Evolutionary conservation across 2,797 vertebrate genomes (phyloP).

Genomic region (Sebastiscus albofasciatus): DNA sequence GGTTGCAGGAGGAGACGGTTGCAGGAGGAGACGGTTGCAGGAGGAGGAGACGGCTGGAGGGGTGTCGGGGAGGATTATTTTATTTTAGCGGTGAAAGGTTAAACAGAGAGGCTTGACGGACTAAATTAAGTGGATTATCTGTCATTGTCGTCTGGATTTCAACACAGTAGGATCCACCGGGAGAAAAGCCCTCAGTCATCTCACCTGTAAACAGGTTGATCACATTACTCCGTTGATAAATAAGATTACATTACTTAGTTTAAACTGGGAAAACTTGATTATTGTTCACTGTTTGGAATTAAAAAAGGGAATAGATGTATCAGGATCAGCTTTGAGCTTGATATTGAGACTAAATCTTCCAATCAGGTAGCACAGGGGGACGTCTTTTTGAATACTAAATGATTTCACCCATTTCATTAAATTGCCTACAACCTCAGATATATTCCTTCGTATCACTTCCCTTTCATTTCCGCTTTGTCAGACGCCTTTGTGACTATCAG

Average conservation of each 20-base stretch:
- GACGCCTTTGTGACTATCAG: neutral
- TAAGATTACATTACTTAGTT: neutral
- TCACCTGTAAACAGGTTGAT: neutral
- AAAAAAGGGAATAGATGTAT: neutral
- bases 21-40: too few species aligned
- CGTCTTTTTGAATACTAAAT: neutral
- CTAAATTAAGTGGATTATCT: conserved; percentile 61
- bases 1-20: too few species aligned
- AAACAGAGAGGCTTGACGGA: conserved; percentile 43
- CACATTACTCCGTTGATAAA: neutral
- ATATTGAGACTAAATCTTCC: neutral
- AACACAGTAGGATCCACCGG: conserved; percentile 1
- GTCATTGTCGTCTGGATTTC: conserved; percentile 43
- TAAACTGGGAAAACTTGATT: neutral
- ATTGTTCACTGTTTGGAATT: neutral
- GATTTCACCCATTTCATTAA: neutral
- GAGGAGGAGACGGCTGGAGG: neutral
- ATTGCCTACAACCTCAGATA: neutral
- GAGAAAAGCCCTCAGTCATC: neutral
- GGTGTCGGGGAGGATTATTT: conserved; percentile 41
- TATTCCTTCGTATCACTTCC: neutral
- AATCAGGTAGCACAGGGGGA: neutral
- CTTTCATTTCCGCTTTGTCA: conserved; percentile 6
- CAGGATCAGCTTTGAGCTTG: neutral
- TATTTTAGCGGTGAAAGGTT: conserved; percentile 40